Conservation (phyloP, 2,797 vertebrate genomes). For the Rachycentron canadum region DNA sequence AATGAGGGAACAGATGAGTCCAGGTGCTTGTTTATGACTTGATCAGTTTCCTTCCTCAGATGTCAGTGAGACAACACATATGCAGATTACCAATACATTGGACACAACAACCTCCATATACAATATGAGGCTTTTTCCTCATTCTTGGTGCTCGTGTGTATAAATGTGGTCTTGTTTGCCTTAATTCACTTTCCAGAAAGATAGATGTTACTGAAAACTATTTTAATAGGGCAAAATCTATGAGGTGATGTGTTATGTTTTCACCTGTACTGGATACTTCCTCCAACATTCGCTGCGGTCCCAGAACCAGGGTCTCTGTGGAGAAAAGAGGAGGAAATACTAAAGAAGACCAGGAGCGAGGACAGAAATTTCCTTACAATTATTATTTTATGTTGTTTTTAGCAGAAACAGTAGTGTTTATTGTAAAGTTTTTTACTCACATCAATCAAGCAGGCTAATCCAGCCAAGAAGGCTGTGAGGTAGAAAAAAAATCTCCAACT, state of each 20-base stretch:
- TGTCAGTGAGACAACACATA: background rate
- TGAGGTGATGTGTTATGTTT: conserved; percentile 4
- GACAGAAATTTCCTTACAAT: conserved; percentile 1
- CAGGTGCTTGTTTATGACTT: background rate
- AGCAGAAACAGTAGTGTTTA: background rate
- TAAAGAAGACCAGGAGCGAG: background rate
- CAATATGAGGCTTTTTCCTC: background rate
- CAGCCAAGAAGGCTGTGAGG: conserved; percentile 85
- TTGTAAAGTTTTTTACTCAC: conserved; percentile 85
- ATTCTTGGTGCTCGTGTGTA: background rate
- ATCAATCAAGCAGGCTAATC: conserved; percentile 86
- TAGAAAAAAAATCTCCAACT: conserved; percentile 96
- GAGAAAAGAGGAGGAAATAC: conserved; percentile 14
- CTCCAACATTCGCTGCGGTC: conserved; percentile 90
- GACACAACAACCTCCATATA: background rate
- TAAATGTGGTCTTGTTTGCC: background rate
- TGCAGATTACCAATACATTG: background rate
- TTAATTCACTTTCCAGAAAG: background rate
- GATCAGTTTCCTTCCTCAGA: conserved; percentile 14
- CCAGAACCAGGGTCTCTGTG: conserved; percentile 94
- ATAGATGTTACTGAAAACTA: background rate
- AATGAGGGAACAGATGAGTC: conserved; percentile 4
- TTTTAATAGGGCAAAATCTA: background rate
- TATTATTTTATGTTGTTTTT: background rate
- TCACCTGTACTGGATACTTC: conserved; percentile 92